A percentile compares a stretch with the other conserved stretches of the same genome.
These are phyloP conservation scores for Chydorus sphaericus DNA, from an alignment of 2,888 invertebrate species.

Conservation along the genomic window DNA sequence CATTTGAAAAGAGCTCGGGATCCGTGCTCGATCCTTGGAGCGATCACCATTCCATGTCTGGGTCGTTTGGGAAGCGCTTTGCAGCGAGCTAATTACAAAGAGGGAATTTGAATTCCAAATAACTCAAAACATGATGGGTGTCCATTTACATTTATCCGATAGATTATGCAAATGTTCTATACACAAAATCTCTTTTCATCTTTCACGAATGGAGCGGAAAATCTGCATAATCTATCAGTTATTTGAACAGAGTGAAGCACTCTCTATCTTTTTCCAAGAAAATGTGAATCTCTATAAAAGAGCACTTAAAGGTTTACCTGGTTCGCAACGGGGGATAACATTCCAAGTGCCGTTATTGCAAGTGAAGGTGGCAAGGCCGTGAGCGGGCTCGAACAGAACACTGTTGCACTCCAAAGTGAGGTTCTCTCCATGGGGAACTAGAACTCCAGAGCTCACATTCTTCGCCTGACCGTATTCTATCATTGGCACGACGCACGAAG, in stretches of 20 bases:
- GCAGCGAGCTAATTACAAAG: constrained; percentile 47
- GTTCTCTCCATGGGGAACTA: constrained; percentile 52
- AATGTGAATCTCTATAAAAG: too few relatives aligned
- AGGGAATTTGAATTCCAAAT: too few relatives aligned
- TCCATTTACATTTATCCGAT: too few relatives aligned
- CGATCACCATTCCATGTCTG: constrained; percentile 87
- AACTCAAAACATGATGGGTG: too few relatives aligned
- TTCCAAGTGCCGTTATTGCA: constrained; percentile 96
- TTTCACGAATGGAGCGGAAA: too few relatives aligned
- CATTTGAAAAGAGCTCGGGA: constrained; percentile 88
- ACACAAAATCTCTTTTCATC: too few relatives aligned
- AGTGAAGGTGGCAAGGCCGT: constrained; percentile 40
- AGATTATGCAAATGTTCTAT: too few relatives aligned
- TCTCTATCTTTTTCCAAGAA: too few relatives aligned
- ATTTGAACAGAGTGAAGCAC: too few relatives aligned
- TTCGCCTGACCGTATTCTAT: constrained; percentile 31
- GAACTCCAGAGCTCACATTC: constrained; percentile 23
- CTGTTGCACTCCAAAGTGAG: constrained; percentile 64
- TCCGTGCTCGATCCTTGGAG: constrained; percentile 92
- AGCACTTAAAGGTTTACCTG: too few relatives aligned
- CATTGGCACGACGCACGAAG: constrained; percentile 85
- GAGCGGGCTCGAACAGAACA: constrained; percentile 55
- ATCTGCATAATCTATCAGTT: too few relatives aligned
- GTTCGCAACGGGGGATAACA: constrained; percentile 72
- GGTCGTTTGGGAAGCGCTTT: constrained; percentile 68